Conservation (phyloP, 53 echinoderm and acorn worm genomes). For the Henricia sp. region DNA sequence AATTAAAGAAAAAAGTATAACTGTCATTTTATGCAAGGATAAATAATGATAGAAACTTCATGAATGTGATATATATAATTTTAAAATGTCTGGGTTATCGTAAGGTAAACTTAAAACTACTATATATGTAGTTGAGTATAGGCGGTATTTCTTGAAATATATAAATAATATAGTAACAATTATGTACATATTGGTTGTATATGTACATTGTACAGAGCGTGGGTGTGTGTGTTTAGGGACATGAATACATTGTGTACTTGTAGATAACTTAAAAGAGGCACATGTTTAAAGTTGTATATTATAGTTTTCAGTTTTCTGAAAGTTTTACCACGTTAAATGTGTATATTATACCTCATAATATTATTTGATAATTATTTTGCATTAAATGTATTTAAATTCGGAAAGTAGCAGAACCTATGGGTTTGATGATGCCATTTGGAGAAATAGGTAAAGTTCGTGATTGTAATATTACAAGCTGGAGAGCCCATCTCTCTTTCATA, state of each 20-base stretch:
- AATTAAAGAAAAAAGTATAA: too few relatives aligned
- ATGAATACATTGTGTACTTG: not conserved
- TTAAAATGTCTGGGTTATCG: too few relatives aligned
- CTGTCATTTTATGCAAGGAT: too few relatives aligned
- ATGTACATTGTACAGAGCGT: constrained; percentile 41
- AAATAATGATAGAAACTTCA: too few relatives aligned
- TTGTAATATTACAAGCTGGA: too few relatives aligned
- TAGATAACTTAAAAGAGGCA: not conserved
- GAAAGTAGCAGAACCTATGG: too few relatives aligned
- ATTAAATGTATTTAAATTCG: constrained; percentile 39
- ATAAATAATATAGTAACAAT: constrained; percentile 33
- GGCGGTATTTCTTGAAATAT: constrained; percentile 46
- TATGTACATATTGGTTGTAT: constrained; percentile 55
- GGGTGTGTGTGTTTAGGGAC: constrained; percentile 15
- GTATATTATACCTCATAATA: constrained; percentile 53
- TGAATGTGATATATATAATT: too few relatives aligned
- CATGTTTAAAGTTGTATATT: constrained; percentile 1
- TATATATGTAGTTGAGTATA: not conserved
- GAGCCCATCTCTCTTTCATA: too few relatives aligned
- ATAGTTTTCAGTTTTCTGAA: constrained; percentile 18
- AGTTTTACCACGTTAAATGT: constrained; percentile 21
- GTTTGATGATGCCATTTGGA: too few relatives aligned
- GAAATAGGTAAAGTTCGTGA: too few relatives aligned
- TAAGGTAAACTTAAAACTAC: too few relatives aligned
- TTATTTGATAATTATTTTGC: constrained; percentile 52